Evolutionary conservation across 1,140 invertebrate genomes (phyloP).

Genomic region (Diorhabda carinulata): DNA sequence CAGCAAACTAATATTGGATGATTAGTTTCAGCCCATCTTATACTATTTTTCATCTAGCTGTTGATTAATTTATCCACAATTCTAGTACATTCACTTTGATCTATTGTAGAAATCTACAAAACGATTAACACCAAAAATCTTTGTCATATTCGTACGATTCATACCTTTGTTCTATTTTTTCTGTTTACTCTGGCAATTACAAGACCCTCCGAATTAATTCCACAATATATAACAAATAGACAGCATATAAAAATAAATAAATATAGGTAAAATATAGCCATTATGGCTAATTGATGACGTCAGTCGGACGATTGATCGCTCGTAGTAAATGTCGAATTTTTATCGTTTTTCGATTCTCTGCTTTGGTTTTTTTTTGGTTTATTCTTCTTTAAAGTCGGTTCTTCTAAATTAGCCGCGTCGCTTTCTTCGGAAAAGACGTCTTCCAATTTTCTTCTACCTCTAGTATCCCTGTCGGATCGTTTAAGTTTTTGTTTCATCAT

Average conservation of each 20-base stretch:
- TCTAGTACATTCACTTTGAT: too few relatives aligned
- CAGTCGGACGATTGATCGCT: slow-evolving; percentile 50
- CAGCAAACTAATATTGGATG: too few relatives aligned
- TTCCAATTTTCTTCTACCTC: slow-evolving; percentile 28
- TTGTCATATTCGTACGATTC: too few relatives aligned
- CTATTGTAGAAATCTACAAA: too few relatives aligned
- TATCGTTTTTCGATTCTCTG: slow-evolving; percentile 30
- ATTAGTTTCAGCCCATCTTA: too few relatives aligned
- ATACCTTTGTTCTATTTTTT: slow-evolving; percentile 30
- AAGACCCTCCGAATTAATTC: slow-evolving; percentile 51
- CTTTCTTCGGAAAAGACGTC: slow-evolving; percentile 37
- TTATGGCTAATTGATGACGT: slow-evolving; percentile 56
- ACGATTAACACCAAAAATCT: too few relatives aligned
- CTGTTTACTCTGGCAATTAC: slow-evolving; percentile 44
- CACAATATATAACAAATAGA: slow-evolving; percentile 55
- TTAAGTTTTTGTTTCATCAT: slow-evolving; percentile 43
- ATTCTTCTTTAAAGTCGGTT: slow-evolving; percentile 23
- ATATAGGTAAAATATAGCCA: slow-evolving; percentile 56
- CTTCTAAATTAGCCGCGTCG: slow-evolving; percentile 34
- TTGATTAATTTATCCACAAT: too few relatives aligned
- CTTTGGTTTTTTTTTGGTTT: not conserved
- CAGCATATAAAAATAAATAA: slow-evolving; percentile 54
- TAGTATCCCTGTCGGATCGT: slow-evolving; percentile 34
- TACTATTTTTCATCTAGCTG: too few relatives aligned
- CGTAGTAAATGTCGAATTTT: slow-evolving; percentile 35